Evolutionary conservation across 2,113 vertebrate species (phyloP).

Genomic region (Actenoides lindsayi): DNA sequence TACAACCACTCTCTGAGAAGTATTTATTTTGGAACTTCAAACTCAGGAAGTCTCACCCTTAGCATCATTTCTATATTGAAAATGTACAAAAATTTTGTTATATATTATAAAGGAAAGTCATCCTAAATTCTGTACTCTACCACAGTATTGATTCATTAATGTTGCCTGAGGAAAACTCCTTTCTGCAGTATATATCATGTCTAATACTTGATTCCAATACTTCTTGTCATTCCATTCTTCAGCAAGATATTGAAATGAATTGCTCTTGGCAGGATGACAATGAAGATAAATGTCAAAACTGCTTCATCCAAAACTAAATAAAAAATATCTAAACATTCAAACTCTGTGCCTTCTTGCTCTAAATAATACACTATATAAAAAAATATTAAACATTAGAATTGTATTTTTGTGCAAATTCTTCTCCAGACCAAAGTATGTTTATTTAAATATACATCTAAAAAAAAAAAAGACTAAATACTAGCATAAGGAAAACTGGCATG

Average conservation of each 20-base stretch:
- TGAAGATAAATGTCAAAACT: conserved; percentile 12
- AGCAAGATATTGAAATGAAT: conserved; percentile 20
- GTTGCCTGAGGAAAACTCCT: background rate
- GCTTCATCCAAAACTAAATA: background rate
- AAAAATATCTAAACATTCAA: background rate
- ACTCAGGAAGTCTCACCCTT: background rate
- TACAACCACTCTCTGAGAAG: background rate
- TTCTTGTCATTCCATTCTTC: background rate
- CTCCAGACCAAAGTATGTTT: background rate
- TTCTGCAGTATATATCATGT: background rate
- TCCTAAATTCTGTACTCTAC: background rate
- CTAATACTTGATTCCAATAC: background rate
- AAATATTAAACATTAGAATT: background rate
- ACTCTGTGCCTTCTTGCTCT: background rate
- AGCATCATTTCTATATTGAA: background rate
- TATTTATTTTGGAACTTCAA: background rate
- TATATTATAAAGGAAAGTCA: background rate
- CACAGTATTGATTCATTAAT: background rate
- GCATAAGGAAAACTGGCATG: background rate
- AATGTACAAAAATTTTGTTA: background rate
- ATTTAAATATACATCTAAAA: background rate
- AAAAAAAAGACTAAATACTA: background rate
- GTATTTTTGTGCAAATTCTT: background rate
- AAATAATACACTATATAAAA: background rate
- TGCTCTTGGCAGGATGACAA: background rate